phyloP scores from a whole-genome alignment of 2,113 vertebrate species.

The Rhea pennata region DNA sequence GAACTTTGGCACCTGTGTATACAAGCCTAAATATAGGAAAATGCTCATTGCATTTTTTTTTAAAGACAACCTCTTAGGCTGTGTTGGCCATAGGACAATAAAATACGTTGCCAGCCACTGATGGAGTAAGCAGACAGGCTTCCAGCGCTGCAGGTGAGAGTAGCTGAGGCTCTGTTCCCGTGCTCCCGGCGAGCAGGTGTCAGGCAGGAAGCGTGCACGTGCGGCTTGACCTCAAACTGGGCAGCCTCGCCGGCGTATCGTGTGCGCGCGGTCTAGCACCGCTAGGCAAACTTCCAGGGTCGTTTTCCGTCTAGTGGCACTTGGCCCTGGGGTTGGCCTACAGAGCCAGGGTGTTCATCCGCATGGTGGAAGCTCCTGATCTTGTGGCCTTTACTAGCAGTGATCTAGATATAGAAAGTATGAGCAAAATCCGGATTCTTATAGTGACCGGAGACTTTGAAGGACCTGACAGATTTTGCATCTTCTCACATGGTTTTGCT shows the following conservation, averaged over 20 bases:
- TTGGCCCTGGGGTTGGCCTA: neutral
- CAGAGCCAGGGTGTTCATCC: neutral
- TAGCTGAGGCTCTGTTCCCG: neutral
- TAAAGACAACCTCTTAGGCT: neutral
- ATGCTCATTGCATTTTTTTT: neutral
- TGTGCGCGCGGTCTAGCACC: neutral
- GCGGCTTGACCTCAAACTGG: neutral
- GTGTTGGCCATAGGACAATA: neutral
- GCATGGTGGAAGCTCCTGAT: neutral
- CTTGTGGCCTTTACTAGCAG: neutral
- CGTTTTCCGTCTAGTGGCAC: neutral
- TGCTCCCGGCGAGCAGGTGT: neutral
- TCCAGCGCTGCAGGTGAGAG: neutral
- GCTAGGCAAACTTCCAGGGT: neutral
- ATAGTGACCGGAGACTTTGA: neutral
- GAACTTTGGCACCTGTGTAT: neutral
- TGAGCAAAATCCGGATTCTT: neutral
- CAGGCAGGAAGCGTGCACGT: neutral
- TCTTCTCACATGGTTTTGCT: neutral
- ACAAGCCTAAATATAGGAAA: neutral
- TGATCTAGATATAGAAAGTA: neutral
- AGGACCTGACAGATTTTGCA: neutral
- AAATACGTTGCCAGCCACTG: neutral
- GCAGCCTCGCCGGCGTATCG: accelerated
- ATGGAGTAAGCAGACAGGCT: neutral